Percentiles rank a stretch among this genome's conserved stretches.
These are phyloP conservation scores for Synanceia verrucosa DNA, from an alignment of 2,797 vertebrate genomes.

Conservation along the genomic window DNA sequence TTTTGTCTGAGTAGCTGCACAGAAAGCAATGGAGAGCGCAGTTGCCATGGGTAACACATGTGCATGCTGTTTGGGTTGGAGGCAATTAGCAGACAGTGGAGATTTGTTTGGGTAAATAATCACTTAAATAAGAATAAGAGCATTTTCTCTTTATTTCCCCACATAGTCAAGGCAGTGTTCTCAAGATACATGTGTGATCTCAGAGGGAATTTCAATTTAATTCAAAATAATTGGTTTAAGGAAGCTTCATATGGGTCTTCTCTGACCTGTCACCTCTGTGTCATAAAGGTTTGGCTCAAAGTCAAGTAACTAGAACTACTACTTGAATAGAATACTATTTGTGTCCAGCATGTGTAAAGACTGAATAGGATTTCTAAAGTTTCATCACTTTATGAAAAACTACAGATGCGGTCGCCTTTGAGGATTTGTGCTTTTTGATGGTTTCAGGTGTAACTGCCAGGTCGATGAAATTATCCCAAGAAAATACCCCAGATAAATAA, in stretches of 20 bases:
- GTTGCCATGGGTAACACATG: slow-evolving; percentile 52
- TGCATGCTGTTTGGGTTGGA: slow-evolving; percentile 30
- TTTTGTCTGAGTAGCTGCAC: slow-evolving; percentile 17
- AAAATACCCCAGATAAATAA: too few species aligned
- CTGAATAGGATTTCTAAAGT: neutral
- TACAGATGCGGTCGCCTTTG: too few species aligned
- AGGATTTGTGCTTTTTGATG: too few species aligned
- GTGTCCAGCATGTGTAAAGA: neutral
- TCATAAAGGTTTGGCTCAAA: too few species aligned
- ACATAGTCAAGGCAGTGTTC: neutral
- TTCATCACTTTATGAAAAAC: too few species aligned
- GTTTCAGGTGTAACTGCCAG: too few species aligned
- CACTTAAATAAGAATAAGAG: neutral
- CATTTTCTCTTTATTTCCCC: neutral
- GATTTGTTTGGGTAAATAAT: neutral
- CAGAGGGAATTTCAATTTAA: neutral
- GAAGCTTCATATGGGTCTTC: neutral
- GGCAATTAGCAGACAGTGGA: slow-evolving; percentile 15
- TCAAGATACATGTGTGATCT: neutral
- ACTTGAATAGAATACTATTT: neutral
- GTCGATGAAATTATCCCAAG: too few species aligned
- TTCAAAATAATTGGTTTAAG: neutral
- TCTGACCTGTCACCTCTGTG: neutral
- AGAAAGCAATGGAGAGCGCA: slow-evolving; percentile 10
- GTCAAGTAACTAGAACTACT: too few species aligned